These are phyloP conservation scores for Pachycephus smyrnensis DNA, from an alignment of 2,888 invertebrate genomes.

Conservation along the genomic window DNA sequence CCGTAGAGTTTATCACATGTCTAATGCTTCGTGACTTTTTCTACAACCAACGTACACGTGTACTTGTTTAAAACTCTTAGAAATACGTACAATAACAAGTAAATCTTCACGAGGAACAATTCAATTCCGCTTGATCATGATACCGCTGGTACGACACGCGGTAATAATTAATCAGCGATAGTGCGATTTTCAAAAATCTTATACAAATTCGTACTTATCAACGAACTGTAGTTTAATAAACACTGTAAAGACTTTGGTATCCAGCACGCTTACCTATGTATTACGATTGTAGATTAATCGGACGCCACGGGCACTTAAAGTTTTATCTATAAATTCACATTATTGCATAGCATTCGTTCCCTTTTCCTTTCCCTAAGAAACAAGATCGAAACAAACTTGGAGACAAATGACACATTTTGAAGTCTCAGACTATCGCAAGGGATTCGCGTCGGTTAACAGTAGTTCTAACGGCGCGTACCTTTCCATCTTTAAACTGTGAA, in stretches of 20 bases:
- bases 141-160: not conserved
- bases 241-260: slow-evolving; percentile 21
- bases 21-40: not conserved
- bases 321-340: slow-evolving; percentile 27
- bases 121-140: not conserved
- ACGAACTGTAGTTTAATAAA: not conserved
- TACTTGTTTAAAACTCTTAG: not conserved
- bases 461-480: slow-evolving; percentile 55
- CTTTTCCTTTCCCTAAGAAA: slow-evolving; percentile 31
- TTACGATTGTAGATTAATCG: slow-evolving; percentile 16
- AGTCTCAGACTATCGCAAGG: slow-evolving; percentile 57
- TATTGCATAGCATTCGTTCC: slow-evolving; percentile 9
- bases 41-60: not conserved
- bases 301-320: slow-evolving; percentile 35
- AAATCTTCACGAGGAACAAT: not conserved
- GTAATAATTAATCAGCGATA: not conserved
- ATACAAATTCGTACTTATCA: too few species aligned
- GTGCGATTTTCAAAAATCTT: too few species aligned
- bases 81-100: not conserved
- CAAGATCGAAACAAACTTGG: slow-evolving; percentile 17
- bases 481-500: slow-evolving; percentile 50
- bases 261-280: slow-evolving; percentile 24
- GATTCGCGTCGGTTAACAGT: slow-evolving; percentile 58
- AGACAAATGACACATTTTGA: slow-evolving; percentile 6
- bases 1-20: not conserved